phyloP scores from a whole-genome alignment of 2,797 vertebrate genomes.

The Lagocephalus sceleratus region DNA sequence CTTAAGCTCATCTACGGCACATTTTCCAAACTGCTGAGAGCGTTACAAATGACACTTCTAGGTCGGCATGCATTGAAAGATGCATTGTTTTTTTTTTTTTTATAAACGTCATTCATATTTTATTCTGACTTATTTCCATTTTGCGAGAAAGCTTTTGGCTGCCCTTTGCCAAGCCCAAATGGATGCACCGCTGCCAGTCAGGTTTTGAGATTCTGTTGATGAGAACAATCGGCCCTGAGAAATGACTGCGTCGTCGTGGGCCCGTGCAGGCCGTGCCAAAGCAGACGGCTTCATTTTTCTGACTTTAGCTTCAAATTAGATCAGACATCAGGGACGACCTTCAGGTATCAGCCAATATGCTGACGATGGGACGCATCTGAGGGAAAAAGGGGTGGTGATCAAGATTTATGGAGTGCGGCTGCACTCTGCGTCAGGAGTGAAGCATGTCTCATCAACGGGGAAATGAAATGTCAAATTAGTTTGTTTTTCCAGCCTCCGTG shows the following conservation, averaged over 20 bases:
- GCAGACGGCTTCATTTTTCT: constrained; percentile 55
- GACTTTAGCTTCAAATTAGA: constrained; percentile 64
- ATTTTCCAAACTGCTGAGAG: constrained; percentile 67
- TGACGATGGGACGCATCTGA: constrained; percentile 45
- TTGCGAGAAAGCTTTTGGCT: constrained; percentile 62
- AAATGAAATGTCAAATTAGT: constrained; percentile 64
- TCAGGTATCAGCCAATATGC: constrained; percentile 59
- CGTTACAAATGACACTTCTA: constrained; percentile 49
- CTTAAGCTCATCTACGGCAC: constrained; percentile 66
- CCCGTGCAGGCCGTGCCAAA: constrained; percentile 37
- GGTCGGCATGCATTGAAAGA: constrained; percentile 51
- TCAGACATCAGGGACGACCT: constrained; percentile 65
- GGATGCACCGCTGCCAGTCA: constrained; percentile 46
- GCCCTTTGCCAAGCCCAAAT: constrained; percentile 59
- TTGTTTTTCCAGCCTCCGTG: constrained; percentile 17
- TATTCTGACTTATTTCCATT: constrained; percentile 53
- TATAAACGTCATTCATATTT: too few species aligned
- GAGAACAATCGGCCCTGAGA: constrained; percentile 42
- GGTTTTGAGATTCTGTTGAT: constrained; percentile 39
- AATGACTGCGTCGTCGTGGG: constrained; percentile 26
- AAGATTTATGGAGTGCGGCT: constrained; percentile 64
- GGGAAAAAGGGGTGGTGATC: constrained; percentile 47
- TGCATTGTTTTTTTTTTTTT: constrained; percentile 31
- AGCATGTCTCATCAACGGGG: constrained; percentile 55
- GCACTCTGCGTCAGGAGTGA: constrained; percentile 45